Evolutionary conservation across 2,797 vertebrate species (phyloP).

Genomic region (Spinibarbus caldwelli): DNA sequence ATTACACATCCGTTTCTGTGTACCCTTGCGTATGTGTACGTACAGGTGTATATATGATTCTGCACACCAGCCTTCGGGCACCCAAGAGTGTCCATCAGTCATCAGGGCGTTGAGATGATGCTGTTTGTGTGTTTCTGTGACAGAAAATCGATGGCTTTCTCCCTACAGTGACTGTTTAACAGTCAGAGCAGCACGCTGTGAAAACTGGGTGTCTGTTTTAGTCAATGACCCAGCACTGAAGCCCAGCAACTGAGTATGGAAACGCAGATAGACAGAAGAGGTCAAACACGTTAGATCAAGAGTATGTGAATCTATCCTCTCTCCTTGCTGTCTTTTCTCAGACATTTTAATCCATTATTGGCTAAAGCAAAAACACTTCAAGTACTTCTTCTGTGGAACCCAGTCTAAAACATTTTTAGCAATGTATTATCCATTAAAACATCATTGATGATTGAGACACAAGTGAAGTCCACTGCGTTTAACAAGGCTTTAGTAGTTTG

Average conservation of each 20-base stretch:
- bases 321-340: conserved; percentile 7
- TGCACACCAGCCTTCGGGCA: conserved; percentile 37
- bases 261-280: conserved; percentile 31
- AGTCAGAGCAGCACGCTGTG: conserved; percentile 52
- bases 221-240: conserved; percentile 56
- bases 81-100: conserved; percentile 58
- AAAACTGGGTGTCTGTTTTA: conserved; percentile 55
- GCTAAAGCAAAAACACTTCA: neutral
- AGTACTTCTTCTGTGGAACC: neutral
- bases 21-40: conserved; percentile 30
- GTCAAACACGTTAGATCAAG: conserved; percentile 31
- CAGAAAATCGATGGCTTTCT: conserved; percentile 61
- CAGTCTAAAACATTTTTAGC: neutral
- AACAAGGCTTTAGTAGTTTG: neutral
- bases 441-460: neutral
- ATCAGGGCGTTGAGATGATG: conserved; percentile 51
- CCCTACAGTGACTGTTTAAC: conserved; percentile 55
- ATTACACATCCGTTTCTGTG: conserved; percentile 25
- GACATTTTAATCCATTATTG: neutral
- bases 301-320: neutral
- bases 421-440: neutral
- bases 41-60: conserved; percentile 53
- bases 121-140: conserved; percentile 59
- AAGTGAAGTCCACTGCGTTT: neutral
- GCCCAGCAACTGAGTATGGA: conserved; percentile 36